Conservation (phyloP, 2,797 vertebrate genomes). For the Cyclopterus lumpus region DNA sequence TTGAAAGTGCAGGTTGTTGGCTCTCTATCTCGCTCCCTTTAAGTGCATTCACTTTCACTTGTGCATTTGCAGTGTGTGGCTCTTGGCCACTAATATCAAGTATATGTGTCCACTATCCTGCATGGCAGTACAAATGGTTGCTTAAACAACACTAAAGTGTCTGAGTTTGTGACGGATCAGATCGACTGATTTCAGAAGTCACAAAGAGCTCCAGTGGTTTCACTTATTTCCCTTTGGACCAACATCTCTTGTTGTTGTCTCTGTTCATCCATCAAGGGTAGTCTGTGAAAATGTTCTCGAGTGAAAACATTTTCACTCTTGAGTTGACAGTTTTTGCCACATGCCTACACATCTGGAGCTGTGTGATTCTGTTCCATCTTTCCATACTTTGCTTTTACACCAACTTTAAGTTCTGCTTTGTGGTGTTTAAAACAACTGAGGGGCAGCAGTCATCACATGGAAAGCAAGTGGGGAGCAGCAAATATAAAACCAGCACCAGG, state of each 20-base stretch:
- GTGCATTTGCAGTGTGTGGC: slow-evolving; percentile 17
- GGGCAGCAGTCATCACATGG: not conserved
- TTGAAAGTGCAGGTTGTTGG: not conserved
- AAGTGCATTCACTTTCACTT: slow-evolving; percentile 32
- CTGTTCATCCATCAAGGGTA: slow-evolving; percentile 30
- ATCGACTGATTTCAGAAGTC: slow-evolving; percentile 35
- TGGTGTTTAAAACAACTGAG: slow-evolving; percentile 14
- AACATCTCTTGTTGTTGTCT: slow-evolving; percentile 35
- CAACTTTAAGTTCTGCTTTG: not conserved
- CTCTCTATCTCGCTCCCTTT: not conserved
- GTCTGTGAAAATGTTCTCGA: slow-evolving; percentile 11
- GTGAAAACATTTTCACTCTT: slow-evolving; percentile 24
- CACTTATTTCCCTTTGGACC: slow-evolving; percentile 38
- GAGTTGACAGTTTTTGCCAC: slow-evolving; percentile 16
- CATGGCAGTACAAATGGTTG: slow-evolving; percentile 31
- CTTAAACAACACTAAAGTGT: not conserved
- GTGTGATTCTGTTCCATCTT: slow-evolving; percentile 13
- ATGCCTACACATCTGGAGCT: slow-evolving; percentile 1
- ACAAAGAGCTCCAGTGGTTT: slow-evolving; percentile 24
- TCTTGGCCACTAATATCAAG: slow-evolving; percentile 26
- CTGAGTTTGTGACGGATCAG: slow-evolving; percentile 16
- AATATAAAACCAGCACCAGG: slow-evolving; percentile 42
- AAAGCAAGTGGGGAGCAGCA: slow-evolving; percentile 4
- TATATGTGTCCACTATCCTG: slow-evolving; percentile 4
- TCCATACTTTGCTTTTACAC: slow-evolving; percentile 5